A percentile compares a stretch with the other conserved stretches of the same genome.
These are phyloP conservation scores for Sinotaia quadrata DNA, from an alignment of 2,888 invertebrate genomes.

Conservation along the genomic window DNA sequence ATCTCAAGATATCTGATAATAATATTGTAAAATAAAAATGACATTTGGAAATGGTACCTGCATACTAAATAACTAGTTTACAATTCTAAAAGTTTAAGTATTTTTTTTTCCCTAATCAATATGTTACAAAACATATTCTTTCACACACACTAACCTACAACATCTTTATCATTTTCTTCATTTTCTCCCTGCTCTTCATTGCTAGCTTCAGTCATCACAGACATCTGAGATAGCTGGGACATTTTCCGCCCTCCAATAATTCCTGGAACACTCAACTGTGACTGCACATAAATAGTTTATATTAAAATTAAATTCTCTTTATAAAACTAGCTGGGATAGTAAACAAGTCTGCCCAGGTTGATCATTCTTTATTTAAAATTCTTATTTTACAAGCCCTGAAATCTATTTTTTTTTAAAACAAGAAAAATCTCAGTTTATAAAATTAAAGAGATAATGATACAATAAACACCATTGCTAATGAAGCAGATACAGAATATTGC, in stretches of 20 bases:
- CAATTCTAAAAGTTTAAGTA: neutral
- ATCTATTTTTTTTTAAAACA: no score
- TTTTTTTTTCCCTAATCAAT: neutral
- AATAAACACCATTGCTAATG: no score
- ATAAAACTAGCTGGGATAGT: no score
- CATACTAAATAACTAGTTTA: neutral
- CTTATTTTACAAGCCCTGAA: no score
- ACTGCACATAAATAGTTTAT: slow-evolving; percentile 25
- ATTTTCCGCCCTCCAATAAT: slow-evolving; percentile 33
- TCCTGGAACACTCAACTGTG: slow-evolving; percentile 40
- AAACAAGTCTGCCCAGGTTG: no score
- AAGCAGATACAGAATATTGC: no score
- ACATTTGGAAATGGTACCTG: neutral
- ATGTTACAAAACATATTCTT: neutral
- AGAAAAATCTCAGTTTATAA: no score
- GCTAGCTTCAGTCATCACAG: slow-evolving; percentile 53
- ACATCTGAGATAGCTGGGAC: slow-evolving; percentile 45
- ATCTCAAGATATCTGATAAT: no score
- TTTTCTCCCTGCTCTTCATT: slow-evolving; percentile 38
- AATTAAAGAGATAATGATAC: no score
- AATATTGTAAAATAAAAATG: neutral
- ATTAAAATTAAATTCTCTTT: no score
- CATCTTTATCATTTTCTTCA: slow-evolving; percentile 27
- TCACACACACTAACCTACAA: neutral
- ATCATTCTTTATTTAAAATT: no score